phyloP scores from a whole-genome alignment of 92 coral and sea anemone genomes.

The Phenganax stokvisi region DNA sequence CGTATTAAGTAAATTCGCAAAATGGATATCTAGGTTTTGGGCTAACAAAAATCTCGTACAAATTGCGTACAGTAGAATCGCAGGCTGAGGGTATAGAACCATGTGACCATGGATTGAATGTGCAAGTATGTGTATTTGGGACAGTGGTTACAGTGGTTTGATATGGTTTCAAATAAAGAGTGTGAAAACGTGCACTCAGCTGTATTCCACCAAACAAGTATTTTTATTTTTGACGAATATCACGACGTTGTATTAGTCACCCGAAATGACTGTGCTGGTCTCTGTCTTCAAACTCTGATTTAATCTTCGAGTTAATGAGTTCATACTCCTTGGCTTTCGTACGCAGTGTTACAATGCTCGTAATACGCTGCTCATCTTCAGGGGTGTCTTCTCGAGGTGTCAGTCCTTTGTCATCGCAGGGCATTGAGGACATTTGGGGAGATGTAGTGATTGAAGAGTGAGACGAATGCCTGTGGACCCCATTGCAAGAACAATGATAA shows the following conservation, averaged over 20 bases:
- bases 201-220: too few species aligned
- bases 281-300: conserved; percentile 32
- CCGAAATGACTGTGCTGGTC: neutral
- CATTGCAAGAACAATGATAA: conserved; percentile 37
- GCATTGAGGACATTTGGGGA: conserved; percentile 18
- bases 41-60: too few species aligned
- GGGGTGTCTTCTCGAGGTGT: conserved; percentile 9
- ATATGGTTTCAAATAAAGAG: too few species aligned
- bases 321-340: conserved; percentile 93
- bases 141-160: too few species aligned
- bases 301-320: conserved; percentile 42
- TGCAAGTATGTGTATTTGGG: too few species aligned
- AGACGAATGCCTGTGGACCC: conserved; percentile 10
- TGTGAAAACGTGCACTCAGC: too few species aligned
- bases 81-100: too few species aligned
- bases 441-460: neutral
- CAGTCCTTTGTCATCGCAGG: conserved; percentile 19
- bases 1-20: too few species aligned
- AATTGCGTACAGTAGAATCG: too few species aligned
- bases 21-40: too few species aligned
- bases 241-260: neutral
- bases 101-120: too few species aligned
- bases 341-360: conserved; percentile 84
- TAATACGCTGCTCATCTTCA: conserved; percentile 48
- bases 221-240: neutral